phyloP scores from a whole-genome alignment of 1,140 invertebrate genomes.

The Macrocentrus cingulum region DNA sequence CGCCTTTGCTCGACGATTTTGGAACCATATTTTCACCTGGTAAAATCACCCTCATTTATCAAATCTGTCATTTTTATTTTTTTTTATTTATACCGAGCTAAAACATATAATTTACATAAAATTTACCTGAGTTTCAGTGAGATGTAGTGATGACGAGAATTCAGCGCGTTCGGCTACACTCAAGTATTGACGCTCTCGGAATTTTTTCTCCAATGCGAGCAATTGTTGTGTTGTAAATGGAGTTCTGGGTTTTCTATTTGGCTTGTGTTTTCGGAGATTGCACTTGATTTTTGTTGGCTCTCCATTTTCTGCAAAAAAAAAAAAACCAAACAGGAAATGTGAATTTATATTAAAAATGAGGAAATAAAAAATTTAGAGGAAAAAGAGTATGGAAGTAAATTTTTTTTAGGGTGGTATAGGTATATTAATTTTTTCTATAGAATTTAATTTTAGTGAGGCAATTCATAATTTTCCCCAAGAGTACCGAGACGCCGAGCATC shows the following conservation, averaged over 20 bases:
- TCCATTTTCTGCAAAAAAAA: constrained; percentile 64
- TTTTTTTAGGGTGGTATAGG: too few species aligned
- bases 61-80: neutral
- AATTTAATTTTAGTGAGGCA: constrained; percentile 32
- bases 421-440: constrained; percentile 36
- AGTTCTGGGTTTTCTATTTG: constrained; percentile 94
- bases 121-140: constrained; percentile 90
- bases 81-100: neutral
- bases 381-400: too few species aligned
- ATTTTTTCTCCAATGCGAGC: constrained; percentile 92
- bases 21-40: constrained; percentile 97
- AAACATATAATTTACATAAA: neutral
- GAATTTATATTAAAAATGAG: too few species aligned
- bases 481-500: too few species aligned
- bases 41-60: constrained; percentile 37
- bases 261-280: constrained; percentile 91
- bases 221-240: constrained; percentile 97
- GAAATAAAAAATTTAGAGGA: too few species aligned
- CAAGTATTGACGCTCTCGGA: constrained; percentile 93
- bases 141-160: constrained; percentile 88
- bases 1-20: constrained; percentile 92
- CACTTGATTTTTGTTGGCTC: constrained; percentile 86
- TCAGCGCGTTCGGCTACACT: constrained; percentile 96
- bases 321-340: constrained; percentile 9
- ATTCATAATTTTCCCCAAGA: constrained; percentile 53